phyloP scores from a whole-genome alignment of 1,140 invertebrate genomes.

The Caenorhabditis latens region DNA sequence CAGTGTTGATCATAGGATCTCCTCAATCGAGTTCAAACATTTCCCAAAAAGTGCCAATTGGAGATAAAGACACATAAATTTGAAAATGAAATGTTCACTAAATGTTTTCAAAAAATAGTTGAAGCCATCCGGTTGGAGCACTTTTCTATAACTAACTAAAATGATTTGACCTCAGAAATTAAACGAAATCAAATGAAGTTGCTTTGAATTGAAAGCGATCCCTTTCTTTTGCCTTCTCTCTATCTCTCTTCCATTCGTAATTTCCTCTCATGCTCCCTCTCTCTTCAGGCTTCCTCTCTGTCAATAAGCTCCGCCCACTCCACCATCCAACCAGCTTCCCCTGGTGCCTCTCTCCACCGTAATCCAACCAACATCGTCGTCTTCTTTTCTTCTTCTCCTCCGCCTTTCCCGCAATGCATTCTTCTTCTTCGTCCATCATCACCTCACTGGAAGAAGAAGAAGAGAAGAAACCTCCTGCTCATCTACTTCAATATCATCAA shows the following conservation, averaged over 20 bases:
- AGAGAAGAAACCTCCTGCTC: conserved; percentile 40
- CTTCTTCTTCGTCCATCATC: conserved; percentile 48
- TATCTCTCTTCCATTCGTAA: conserved; percentile 12
- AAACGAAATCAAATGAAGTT: not conserved
- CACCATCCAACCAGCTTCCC: not conserved
- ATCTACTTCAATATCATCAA: conserved; percentile 30
- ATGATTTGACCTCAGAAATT: not conserved
- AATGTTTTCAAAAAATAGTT: too few relatives aligned
- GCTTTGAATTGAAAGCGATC: conserved; percentile 9
- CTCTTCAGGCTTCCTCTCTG: not conserved
- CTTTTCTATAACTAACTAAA: not conserved
- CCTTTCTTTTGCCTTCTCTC: not conserved
- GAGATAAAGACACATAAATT: too few relatives aligned
- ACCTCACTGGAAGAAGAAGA: conserved; percentile 28
- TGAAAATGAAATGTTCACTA: too few relatives aligned
- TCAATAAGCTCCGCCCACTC: conserved; percentile 16
- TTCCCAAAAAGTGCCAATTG: too few relatives aligned
- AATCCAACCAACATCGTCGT: not conserved
- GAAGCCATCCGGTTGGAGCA: too few relatives aligned
- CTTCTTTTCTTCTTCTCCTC: conserved; percentile 38
- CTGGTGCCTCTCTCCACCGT: conserved; percentile 18
- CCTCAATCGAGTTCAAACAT: too few relatives aligned
- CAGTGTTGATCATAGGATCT: too few relatives aligned
- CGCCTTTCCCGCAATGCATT: conserved; percentile 35
- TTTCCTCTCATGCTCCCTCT: conserved; percentile 9